Base-by-base conservation (phyloP, 2,888 invertebrate genomes). In the Lithophane socia region DNA sequence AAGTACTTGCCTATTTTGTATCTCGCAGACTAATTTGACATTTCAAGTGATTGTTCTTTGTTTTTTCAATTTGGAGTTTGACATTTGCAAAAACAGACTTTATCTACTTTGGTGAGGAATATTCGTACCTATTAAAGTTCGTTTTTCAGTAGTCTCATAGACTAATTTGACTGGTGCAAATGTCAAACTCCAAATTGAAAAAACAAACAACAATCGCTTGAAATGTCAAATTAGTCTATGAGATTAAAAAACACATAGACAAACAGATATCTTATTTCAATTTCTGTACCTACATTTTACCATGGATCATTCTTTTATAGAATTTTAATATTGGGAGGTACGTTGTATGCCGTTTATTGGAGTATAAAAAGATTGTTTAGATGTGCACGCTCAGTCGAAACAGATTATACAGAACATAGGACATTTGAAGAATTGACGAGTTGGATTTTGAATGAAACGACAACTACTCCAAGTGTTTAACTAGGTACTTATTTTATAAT, bases 401-500 rank as follows among this genome's bases (percentile, higher is more conserved):
- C 54, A 74, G 54, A 47, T 3, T 56, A 44, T n/a, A 18, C 12
- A 44, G 74, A 74, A n/a, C 13, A 10, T 18, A 47, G 5, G 74
- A 29, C n/a, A 13, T 73, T 29, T 44, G 54, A 73, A 29, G 74
- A 74, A 73, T 47, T 56, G 18, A 5, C n/a, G 9, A 73, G 29
- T n/a, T 73, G 73, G 73, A 18, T 73, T n/a, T 37, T 44, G 13
- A 73, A 73, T 56, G 54, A 64, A n/a, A 82, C 63, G 18, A 56
- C 44, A 18, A 73, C 18, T 13, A 29, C 29, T 47, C 24, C 44
- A 16, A 68, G 52, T 37, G 21, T 42, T 42, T 73, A 52, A 72
- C 7, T 52, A 72, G 7, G 24, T 71, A 24, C 0, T n/a, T 52
- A 18, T 49, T 47, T 68, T 44, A 66, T 47, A 12, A 69, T 18